phyloP scores from a whole-genome alignment of 35 echinoderm and acorn worm genomes.

The Holothuria glaberrima region DNA sequence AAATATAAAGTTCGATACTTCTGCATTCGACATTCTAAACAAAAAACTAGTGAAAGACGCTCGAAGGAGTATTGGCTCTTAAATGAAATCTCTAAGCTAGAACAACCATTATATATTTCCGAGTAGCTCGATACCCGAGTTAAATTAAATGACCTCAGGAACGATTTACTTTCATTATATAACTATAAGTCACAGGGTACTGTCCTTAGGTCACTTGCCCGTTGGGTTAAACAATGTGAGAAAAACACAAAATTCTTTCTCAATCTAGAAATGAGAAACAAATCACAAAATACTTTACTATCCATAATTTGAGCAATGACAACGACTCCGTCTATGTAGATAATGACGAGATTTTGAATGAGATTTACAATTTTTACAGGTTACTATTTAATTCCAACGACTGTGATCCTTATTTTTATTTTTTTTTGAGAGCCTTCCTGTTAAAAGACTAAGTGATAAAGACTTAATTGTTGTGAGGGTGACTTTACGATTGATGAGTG shows the following conservation, averaged over 20 bases:
- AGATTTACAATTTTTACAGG: not conserved
- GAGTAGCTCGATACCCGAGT: too few species aligned
- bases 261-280: not conserved
- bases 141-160: too few species aligned
- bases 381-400: not conserved
- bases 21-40: not conserved
- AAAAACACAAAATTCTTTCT: not conserved
- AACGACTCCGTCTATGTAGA: too few species aligned
- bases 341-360: not conserved
- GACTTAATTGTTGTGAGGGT: not conserved
- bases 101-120: too few species aligned
- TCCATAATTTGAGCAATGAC: not conserved
- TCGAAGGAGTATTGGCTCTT: not conserved
- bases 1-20: not conserved
- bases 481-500: not conserved
- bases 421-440: not conserved
- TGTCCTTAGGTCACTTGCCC: too few species aligned
- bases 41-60: not conserved
- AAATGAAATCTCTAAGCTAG: too few species aligned
- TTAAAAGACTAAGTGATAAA: not conserved
- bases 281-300: not conserved
- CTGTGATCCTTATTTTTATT: not conserved
- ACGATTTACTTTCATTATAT: too few species aligned
- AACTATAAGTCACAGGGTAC: too few species aligned
- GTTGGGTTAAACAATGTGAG: too few species aligned